phyloP scores from a whole-genome alignment of 1,140 invertebrate species.

The Bombus balteatus region DNA sequence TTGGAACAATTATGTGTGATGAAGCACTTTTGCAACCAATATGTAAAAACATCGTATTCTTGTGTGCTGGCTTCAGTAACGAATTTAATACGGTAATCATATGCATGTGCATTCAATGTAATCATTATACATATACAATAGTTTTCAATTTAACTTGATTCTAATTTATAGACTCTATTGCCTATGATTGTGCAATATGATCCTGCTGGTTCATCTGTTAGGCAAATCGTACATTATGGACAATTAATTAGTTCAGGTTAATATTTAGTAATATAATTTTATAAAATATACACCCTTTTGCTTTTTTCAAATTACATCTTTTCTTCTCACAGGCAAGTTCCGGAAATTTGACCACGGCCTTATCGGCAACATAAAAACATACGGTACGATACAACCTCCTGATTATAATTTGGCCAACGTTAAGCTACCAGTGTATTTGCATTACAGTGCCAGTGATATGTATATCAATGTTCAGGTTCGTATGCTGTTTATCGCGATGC shows the following conservation, averaged over 20 bases:
- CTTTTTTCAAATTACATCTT: neutral
- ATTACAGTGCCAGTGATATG: conserved; percentile 87
- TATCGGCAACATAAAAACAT: conserved; percentile 82
- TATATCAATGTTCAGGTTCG: conserved; percentile 76
- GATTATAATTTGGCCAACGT: conserved; percentile 85
- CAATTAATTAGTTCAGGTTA: conserved; percentile 85
- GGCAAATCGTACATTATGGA: conserved; percentile 90
- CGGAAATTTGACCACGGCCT: conserved; percentile 86
- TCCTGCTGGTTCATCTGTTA: conserved; percentile 91
- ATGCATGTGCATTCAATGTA: neutral
- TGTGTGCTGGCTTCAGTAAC: conserved; percentile 83
- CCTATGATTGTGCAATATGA: conserved; percentile 90
- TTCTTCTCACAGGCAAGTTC: conserved; percentile 76
- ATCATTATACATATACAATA: neutral
- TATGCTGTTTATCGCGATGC: neutral
- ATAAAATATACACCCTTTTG: neutral
- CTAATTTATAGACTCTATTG: conserved; percentile 85
- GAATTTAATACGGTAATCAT: conserved; percentile 76
- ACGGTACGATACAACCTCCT: conserved; percentile 82
- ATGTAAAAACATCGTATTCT: conserved; percentile 85
- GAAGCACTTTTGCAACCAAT: conserved; percentile 81
- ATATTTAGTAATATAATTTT: neutral
- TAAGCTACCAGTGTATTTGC: conserved; percentile 86
- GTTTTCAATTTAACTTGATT: neutral
- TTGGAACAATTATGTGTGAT: conserved; percentile 82